phyloP scores from a whole-genome alignment of 2,113 vertebrate species.

The Caracal caracal region DNA sequence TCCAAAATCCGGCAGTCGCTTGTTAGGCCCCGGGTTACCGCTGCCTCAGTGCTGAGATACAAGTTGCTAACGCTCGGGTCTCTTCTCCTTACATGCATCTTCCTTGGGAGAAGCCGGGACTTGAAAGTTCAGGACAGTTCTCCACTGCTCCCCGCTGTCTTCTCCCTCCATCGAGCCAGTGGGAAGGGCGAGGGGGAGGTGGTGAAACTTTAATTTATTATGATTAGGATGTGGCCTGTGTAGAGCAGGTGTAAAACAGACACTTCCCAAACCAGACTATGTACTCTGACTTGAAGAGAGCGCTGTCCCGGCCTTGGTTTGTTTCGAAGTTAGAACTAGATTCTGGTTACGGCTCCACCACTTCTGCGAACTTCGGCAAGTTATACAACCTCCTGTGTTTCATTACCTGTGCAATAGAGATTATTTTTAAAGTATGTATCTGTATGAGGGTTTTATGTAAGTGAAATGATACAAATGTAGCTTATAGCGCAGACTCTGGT shows the following conservation, averaged over 20 bases:
- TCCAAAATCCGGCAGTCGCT: background rate
- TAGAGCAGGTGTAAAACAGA: background rate
- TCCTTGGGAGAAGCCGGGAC: background rate
- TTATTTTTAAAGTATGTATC: background rate
- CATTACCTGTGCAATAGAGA: background rate
- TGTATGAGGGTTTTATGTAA: background rate
- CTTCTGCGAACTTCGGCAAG: background rate
- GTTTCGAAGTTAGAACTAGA: constrained; percentile 12
- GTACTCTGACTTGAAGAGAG: background rate
- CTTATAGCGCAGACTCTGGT: background rate
- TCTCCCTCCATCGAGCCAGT: background rate
- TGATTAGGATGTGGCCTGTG: background rate
- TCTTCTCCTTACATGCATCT: background rate
- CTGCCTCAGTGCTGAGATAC: background rate
- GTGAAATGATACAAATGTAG: constrained; percentile 16
- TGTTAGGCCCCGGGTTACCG: background rate
- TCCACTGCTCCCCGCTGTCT: background rate
- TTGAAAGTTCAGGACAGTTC: background rate
- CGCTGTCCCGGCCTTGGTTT: background rate
- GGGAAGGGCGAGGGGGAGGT: background rate
- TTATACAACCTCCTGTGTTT: background rate
- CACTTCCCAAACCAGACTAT: background rate
- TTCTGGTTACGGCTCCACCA: background rate
- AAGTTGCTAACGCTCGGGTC: background rate
- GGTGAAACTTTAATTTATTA: background rate